Conservation (phyloP, 1,140 invertebrate species). For the Galendromus occidentalis region DNA sequence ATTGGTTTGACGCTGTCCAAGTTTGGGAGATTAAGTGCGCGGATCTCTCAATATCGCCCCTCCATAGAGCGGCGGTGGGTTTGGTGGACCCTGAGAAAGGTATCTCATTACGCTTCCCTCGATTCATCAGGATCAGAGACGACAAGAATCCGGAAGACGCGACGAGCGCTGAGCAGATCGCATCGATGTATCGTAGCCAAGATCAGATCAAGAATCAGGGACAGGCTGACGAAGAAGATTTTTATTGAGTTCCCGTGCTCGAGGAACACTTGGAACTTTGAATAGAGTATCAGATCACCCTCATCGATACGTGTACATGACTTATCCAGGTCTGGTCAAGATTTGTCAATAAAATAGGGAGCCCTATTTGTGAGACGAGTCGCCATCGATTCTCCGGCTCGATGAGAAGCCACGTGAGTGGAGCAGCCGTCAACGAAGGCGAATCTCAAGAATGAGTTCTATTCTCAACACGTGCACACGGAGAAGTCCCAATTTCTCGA, state of each 20-base stretch:
- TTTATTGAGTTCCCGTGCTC: conserved; percentile 20
- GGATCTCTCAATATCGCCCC: conserved; percentile 86
- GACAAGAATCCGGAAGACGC: conserved; percentile 85
- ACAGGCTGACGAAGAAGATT: conserved; percentile 37
- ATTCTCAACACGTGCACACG: too few species aligned
- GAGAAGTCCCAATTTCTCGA: too few species aligned
- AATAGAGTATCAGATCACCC: too few species aligned
- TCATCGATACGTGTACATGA: too few species aligned
- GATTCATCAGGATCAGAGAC: conserved; percentile 73
- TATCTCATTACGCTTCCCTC: conserved; percentile 84
- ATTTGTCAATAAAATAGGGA: too few species aligned
- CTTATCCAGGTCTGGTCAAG: too few species aligned
- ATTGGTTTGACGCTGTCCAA: conserved; percentile 77
- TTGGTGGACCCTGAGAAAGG: conserved; percentile 78
- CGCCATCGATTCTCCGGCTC: too few species aligned
- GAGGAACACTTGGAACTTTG: too few species aligned
- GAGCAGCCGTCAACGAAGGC: too few species aligned
- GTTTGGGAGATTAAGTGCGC: conserved; percentile 98
- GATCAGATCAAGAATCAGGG: conserved; percentile 70
- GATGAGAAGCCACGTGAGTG: too few species aligned
- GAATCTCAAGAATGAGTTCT: too few species aligned
- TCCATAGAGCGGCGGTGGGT: conserved; percentile 70
- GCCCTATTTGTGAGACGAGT: too few species aligned
- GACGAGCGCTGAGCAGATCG: conserved; percentile 68
- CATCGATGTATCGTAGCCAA: conserved; percentile 62